These are phyloP conservation scores for Protosalanx chinensis DNA, from an alignment of 2,797 vertebrate species.

Conservation along the genomic window DNA sequence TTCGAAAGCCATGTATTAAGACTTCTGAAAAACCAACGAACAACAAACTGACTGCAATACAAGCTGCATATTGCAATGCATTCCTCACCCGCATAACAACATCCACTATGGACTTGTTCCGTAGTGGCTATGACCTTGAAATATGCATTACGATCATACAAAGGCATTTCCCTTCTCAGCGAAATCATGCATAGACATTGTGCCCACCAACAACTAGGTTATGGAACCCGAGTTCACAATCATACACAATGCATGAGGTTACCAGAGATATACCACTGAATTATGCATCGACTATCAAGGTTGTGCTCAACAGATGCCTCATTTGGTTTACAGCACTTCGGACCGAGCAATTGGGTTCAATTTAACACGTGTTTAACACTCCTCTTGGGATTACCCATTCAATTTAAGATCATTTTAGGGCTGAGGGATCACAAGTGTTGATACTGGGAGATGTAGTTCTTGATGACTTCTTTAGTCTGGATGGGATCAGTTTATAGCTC, in stretches of 20 bases:
- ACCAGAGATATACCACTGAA: conserved; percentile 59
- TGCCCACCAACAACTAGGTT: neutral
- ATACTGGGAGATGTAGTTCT: conserved; percentile 27
- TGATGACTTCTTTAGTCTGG: conserved; percentile 33
- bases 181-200: neutral
- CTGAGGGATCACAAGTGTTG: conserved; percentile 24
- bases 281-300: conserved; percentile 66
- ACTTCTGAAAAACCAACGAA: conserved; percentile 29
- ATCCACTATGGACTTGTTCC: neutral
- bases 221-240: conserved; percentile 18
- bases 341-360: conserved; percentile 32
- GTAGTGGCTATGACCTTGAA: neutral
- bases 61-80: neutral
- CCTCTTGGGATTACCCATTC: neutral
- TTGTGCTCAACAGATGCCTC: conserved; percentile 36
- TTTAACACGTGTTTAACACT: conserved; percentile 18
- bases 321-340: conserved; percentile 28
- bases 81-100: neutral
- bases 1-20: conserved; percentile 5
- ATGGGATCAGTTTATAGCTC: conserved; percentile 40
- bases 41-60: conserved; percentile 30
- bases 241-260: conserved; percentile 56
- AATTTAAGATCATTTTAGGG: conserved; percentile 28
- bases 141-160: neutral
- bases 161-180: neutral